Conservation (phyloP, 2,888 invertebrate species). For the Aspidiotus destructor region DNA sequence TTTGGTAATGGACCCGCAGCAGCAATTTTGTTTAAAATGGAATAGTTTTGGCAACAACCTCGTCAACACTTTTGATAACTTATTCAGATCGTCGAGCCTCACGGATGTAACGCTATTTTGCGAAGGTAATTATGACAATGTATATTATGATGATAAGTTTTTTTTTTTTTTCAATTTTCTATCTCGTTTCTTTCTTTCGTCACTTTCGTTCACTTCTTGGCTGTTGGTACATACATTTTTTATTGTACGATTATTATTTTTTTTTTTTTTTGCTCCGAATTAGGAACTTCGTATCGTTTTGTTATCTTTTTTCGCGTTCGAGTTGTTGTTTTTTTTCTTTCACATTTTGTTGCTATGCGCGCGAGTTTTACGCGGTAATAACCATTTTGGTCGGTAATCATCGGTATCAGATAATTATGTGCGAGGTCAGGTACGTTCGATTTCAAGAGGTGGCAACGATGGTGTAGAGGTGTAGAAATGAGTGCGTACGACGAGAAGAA, state of each 20-base stretch:
- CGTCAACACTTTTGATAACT: conserved; percentile 82
- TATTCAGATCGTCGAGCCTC: conserved; percentile 85
- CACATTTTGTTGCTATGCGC: neutral
- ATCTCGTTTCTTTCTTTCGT: neutral
- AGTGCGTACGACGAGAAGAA: too few species aligned
- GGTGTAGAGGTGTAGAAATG: too few species aligned
- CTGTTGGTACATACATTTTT: too few species aligned
- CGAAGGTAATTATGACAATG: conserved; percentile 60
- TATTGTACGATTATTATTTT: neutral
- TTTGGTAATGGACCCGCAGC: conserved; percentile 76
- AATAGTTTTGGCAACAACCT: conserved; percentile 90
- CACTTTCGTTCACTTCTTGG: neutral
- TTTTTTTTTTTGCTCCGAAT: conserved; percentile 8
- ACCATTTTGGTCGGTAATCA: too few species aligned
- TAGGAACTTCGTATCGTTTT: neutral
- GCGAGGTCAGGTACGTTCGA: too few species aligned
- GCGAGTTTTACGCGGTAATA: neutral
- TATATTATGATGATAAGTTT: neutral
- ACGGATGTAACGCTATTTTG: conserved; percentile 87
- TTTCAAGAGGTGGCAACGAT: too few species aligned
- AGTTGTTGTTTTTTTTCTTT: neutral
- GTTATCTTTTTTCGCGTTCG: conserved; percentile 6
- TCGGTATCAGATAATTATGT: too few species aligned
- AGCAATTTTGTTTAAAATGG: conserved; percentile 92
- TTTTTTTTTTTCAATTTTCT: too few species aligned